These are phyloP conservation scores for Tachysurus fulvidraco DNA, from an alignment of 2,113 vertebrate genomes.

Conservation along the genomic window DNA sequence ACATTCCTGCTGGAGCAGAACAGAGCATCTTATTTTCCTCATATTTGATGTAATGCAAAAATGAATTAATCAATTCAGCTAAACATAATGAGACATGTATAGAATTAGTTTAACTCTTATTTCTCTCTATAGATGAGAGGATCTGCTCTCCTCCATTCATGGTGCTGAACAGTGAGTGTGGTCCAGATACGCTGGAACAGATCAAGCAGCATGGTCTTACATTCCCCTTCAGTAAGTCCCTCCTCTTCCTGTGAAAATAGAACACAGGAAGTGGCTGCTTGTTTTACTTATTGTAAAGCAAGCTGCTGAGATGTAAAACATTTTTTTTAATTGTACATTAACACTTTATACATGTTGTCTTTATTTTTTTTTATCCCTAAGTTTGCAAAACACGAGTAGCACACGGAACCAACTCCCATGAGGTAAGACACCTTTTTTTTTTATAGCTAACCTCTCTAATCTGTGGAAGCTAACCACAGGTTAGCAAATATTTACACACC, in stretches of 20 bases:
- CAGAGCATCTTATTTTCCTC: neutral
- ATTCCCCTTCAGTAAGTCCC: slow-evolving; percentile 89
- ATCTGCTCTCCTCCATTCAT: slow-evolving; percentile 98
- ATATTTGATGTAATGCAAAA: neutral
- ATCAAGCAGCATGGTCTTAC: slow-evolving; percentile 90
- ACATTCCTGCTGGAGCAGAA: neutral
- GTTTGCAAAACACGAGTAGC: slow-evolving; percentile 99
- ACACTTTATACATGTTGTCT: neutral
- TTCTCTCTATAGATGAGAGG: slow-evolving; percentile 79
- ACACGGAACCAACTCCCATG: slow-evolving; percentile 97
- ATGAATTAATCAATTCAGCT: neutral
- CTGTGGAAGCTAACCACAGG: neutral
- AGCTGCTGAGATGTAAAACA: no score
- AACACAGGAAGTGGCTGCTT: slow-evolving; percentile 13
- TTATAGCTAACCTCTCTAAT: neutral
- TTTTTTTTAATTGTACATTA: neutral
- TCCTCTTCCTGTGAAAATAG: neutral
- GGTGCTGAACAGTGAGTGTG: slow-evolving; percentile 89
- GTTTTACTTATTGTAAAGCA: slow-evolving; percentile 13
- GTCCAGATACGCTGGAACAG: slow-evolving; percentile 85
- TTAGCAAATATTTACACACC: slow-evolving; percentile 14
- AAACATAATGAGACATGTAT: neutral
- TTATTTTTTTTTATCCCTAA: slow-evolving; percentile 58
- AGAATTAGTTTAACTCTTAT: neutral
- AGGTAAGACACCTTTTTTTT: slow-evolving; percentile 78